These are phyloP conservation scores for Drosophila borborema DNA, from an alignment of 2,888 invertebrate genomes.

Conservation along the genomic window DNA sequence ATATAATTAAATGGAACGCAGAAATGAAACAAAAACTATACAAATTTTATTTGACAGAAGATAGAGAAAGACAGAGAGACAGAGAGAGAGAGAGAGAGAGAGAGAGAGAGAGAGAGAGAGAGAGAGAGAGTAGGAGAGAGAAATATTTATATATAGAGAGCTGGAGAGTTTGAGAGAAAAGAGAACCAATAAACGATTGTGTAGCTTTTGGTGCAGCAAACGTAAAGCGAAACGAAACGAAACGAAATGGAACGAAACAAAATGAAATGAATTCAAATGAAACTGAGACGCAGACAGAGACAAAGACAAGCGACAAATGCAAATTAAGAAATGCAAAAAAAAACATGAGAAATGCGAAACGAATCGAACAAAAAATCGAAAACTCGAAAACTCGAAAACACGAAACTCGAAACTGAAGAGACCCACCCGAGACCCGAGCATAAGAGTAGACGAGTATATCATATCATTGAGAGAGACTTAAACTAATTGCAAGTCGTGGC, in stretches of 20 bases:
- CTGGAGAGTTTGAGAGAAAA: constrained; percentile 8
- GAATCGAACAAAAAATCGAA: constrained; percentile 1
- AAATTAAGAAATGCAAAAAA: constrained; percentile 36
- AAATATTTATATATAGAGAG: constrained; percentile 12
- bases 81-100: no score
- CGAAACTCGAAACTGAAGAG: constrained; percentile 4
- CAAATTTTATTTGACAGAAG: constrained; percentile 18
- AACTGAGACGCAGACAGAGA: constrained; percentile 1
- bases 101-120: background rate
- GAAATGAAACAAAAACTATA: constrained; percentile 14
- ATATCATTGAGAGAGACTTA: constrained; percentile 9
- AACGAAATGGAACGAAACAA: background rate
- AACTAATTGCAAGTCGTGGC: constrained; percentile 9
- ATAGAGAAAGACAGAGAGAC: constrained; percentile 12
- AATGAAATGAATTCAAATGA: constrained; percentile 33
- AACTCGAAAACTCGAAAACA: constrained; percentile 17
- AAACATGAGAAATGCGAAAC: constrained; percentile 40
- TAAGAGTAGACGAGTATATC: constrained; percentile 15
- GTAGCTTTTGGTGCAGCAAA: constrained; percentile 68
- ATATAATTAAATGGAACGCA: constrained; percentile 6
- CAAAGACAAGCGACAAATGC: constrained; percentile 38
- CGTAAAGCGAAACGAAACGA: constrained; percentile 25
- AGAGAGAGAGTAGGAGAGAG: constrained; percentile 1
- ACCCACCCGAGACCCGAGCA: constrained; percentile 48
- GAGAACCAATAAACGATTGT: constrained; percentile 51